Conservation (phyloP, 2,888 invertebrate species). For the Chymomyza caudatula region DNA sequence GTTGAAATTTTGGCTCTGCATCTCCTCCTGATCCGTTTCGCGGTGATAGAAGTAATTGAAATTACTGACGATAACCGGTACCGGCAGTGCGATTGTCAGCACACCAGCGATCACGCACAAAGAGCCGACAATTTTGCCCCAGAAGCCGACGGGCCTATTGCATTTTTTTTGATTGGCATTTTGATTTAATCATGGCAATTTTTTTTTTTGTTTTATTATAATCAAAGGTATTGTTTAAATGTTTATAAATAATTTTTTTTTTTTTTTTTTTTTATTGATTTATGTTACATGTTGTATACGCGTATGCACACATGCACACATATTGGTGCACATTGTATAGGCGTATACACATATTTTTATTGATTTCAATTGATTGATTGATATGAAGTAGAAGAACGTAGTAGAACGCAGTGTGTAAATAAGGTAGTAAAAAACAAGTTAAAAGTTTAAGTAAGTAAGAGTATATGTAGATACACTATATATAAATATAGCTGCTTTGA, state of each 20-base stretch:
- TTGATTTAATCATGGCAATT: conserved; percentile 59
- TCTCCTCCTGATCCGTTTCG: conserved; percentile 99
- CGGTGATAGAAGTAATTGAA: conserved; percentile 99
- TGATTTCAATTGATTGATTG: conserved; percentile 54
- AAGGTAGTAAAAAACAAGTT: conserved; percentile 56
- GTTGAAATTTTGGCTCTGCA: conserved; percentile 99
- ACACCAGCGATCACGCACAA: conserved; percentile 99
- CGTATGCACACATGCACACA: background rate
- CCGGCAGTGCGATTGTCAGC: conserved; percentile 98
- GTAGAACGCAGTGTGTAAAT: conserved; percentile 67
- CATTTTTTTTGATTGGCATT: conserved; percentile 24
- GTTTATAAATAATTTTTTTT: conserved; percentile 5
- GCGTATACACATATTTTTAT: conserved; percentile 2
- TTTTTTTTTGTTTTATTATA: conserved; percentile 31
- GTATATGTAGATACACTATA: conserved; percentile 28
- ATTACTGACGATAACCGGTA: conserved; percentile 99
- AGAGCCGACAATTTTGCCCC: conserved; percentile 99
- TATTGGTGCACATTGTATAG: background rate
- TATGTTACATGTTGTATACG: conserved; percentile 3
- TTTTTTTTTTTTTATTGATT: conserved; percentile 8
- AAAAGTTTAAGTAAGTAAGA: conserved; percentile 50
- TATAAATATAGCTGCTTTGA: conserved; percentile 31
- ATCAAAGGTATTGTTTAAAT: conserved; percentile 32
- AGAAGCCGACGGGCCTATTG: conserved; percentile 96
- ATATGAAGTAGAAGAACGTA: conserved; percentile 65